phyloP scores from a whole-genome alignment of 2,888 invertebrate species.

The Ditula angustiorana region DNA sequence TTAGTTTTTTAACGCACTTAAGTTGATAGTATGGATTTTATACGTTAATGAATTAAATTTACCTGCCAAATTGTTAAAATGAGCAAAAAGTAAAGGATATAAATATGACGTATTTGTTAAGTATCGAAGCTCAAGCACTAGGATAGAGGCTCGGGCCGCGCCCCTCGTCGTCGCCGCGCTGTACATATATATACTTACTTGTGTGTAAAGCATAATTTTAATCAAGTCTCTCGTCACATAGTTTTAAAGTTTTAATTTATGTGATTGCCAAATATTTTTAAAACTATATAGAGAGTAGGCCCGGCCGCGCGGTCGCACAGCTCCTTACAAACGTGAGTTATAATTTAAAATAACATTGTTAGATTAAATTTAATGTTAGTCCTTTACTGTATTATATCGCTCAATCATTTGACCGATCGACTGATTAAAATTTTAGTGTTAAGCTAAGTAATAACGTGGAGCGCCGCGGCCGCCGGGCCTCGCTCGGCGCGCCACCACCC shows the following conservation, averaged over 20 bases:
- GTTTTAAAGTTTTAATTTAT: slow-evolving; percentile 84
- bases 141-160: slow-evolving; percentile 68
- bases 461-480: slow-evolving; percentile 51
- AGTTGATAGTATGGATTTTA: slow-evolving; percentile 79
- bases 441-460: slow-evolving; percentile 80
- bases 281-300: slow-evolving; percentile 77
- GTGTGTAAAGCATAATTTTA: slow-evolving; percentile 85
- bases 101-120: slow-evolving; percentile 69
- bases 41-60: slow-evolving; percentile 79
- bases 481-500: slow-evolving; percentile 51
- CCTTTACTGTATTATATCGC: slow-evolving; percentile 85
- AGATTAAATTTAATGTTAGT: slow-evolving; percentile 86
- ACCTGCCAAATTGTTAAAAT: slow-evolving; percentile 81
- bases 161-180: slow-evolving; percentile 64
- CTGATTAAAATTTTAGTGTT: slow-evolving; percentile 86
- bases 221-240: slow-evolving; percentile 84
- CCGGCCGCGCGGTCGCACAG: slow-evolving; percentile 62
- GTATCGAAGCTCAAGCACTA: slow-evolving; percentile 80
- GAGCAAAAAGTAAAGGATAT: slow-evolving; percentile 68
- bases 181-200: slow-evolving; percentile 80
- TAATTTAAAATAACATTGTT: slow-evolving; percentile 85
- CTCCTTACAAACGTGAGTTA: slow-evolving; percentile 78
- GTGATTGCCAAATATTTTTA: slow-evolving; percentile 84
- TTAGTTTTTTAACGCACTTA: slow-evolving; percentile 83
- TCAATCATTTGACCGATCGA: slow-evolving; percentile 86